Conservation (phyloP, 2,113 vertebrate genomes). For the Procapra przewalskii region DNA sequence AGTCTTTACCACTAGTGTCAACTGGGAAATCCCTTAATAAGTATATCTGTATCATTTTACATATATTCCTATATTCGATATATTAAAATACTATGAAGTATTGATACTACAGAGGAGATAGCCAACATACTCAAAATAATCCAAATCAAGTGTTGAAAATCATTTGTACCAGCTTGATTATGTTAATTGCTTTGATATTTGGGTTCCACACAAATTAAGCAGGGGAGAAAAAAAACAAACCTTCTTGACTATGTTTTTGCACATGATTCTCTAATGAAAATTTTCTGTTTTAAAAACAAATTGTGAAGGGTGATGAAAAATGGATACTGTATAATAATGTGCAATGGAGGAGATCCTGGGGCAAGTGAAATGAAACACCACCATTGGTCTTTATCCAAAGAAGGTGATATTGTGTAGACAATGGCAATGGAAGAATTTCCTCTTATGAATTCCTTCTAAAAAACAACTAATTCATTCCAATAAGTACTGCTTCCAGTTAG, state of each 20-base stretch:
- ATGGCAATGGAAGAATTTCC: background rate
- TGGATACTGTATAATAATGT: background rate
- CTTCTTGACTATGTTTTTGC: background rate
- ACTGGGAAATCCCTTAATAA: background rate
- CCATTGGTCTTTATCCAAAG: background rate
- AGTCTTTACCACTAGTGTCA: background rate
- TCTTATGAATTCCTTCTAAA: background rate
- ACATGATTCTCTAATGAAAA: background rate
- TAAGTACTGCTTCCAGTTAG: background rate
- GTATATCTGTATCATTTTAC: background rate
- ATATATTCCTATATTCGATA: background rate
- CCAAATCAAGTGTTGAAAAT: background rate
- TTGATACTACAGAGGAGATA: background rate
- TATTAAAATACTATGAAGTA: background rate
- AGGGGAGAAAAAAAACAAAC: background rate
- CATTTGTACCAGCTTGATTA: background rate
- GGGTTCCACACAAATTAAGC: background rate
- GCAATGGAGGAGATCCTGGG: background rate
- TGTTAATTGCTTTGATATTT: background rate
- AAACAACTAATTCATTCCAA: background rate
- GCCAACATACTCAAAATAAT: background rate
- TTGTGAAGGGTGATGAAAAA: background rate
- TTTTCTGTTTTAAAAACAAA: background rate
- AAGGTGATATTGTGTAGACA: background rate
- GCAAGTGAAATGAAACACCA: background rate